These are phyloP conservation scores for Matsumyia berberina DNA, from an alignment of 2,888 invertebrate species.

Conservation along the genomic window DNA sequence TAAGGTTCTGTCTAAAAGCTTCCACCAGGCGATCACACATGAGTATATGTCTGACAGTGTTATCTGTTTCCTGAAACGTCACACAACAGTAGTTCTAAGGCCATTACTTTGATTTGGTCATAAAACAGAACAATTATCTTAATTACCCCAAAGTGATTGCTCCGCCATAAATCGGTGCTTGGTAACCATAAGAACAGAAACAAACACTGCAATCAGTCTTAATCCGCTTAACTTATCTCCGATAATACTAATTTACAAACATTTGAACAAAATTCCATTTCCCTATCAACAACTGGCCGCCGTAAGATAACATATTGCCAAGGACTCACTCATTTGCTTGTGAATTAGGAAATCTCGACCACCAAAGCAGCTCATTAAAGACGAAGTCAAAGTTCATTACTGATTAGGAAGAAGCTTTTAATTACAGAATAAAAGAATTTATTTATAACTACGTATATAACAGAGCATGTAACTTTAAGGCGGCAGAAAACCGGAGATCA, in stretches of 20 bases:
- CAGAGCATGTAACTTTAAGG: neutral
- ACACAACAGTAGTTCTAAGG: no score
- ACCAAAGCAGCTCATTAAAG: neutral
- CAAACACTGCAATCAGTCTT: neutral
- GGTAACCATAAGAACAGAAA: neutral
- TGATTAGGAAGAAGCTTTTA: neutral
- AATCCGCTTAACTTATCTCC: neutral
- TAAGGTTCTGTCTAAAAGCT: no score
- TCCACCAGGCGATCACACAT: no score
- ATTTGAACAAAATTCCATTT: neutral
- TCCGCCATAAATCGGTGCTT: slow-evolving; percentile 4
- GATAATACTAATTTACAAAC: neutral
- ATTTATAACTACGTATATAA: neutral
- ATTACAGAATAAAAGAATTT: neutral
- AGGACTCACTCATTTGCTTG: neutral
- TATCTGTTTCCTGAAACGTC: no score
- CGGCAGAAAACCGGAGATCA: slow-evolving; percentile 28
- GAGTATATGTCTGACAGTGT: no score
- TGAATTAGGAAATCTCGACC: neutral
- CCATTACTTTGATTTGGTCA: no score
- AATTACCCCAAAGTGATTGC: neutral
- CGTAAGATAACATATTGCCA: neutral
- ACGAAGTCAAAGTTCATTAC: slow-evolving; percentile 16
- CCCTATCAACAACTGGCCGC: neutral
- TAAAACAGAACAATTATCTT: neutral